Base-by-base conservation (phyloP, 2,888 invertebrate species). In the Schizotus pectinicornis region DNA sequence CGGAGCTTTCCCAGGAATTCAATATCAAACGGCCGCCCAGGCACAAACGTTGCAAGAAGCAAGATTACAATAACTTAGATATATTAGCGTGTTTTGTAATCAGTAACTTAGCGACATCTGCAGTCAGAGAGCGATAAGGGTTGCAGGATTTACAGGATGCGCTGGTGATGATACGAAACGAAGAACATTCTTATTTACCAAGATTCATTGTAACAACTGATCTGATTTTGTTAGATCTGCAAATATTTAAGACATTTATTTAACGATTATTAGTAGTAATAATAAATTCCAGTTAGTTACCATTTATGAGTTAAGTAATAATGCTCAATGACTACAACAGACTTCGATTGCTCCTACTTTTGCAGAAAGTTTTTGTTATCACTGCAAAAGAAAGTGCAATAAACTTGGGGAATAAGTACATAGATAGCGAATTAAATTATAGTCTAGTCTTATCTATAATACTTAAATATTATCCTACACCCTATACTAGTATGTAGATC, bases 11-110 rank as follows among this genome's bases (percentile, higher is more conserved):
- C 89, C 89, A 1, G 88, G 83, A 33, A 80, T 87, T 49, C 85
- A 85, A 1, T 86, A 86, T 69, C 85, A 85, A 67, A 81, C 84
- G n/a, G 82, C 83, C 22, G 81, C 83, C 41, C 84, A 86, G 31
- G 80, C 85, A 7, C 86, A 86, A 74, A 85, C 87, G 56, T 84
- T 91, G 56, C 90, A 91, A 79, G 91, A 90, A 78, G 90, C 91
- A 42, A 82, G 91, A 75, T 86, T 91, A 81, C 90, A 90, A 80
- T 90, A 88, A 79, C 53, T 37, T 36, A 43, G 53, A 48, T 47
- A 39, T 36, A 49, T 22, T 43, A 50, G 56, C 31, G 36, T 48
- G 30, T 38, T 38, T 38, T 14, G 38, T 50, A 32, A 30, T 7
- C 6, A 5, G 22, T 22, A 22, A 22, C 22, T 22, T 22, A 22